Conservation (phyloP, 2,113 vertebrate genomes). For the Hirundichthys speculiger region DNA sequence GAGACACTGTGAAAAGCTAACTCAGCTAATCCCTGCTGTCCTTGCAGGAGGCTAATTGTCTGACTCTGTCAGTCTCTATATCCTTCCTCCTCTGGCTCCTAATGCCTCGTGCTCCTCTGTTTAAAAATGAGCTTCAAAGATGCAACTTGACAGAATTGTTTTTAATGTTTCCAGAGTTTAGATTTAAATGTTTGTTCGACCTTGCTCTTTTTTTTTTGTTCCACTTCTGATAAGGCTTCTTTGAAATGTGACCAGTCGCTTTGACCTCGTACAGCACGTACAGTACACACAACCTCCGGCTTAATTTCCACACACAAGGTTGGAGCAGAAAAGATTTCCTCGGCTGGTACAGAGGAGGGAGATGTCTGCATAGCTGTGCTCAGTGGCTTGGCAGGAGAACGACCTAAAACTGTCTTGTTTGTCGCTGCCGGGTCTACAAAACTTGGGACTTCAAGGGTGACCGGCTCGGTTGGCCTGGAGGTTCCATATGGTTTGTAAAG, state of each 20-base stretch:
- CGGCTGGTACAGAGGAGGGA: constrained; percentile 55
- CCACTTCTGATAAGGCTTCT: not conserved
- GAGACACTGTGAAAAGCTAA: constrained; percentile 51
- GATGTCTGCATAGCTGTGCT: constrained; percentile 58
- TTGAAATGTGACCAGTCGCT: constrained; percentile 42
- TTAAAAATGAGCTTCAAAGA: constrained; percentile 12
- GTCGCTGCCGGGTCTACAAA: constrained; percentile 16
- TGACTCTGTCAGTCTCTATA: constrained; percentile 7
- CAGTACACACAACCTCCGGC: constrained; percentile 39
- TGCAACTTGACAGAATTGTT: not conserved
- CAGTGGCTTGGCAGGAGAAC: constrained; percentile 56
- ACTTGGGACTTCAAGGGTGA: constrained; percentile 20
- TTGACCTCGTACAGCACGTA: constrained; percentile 19
- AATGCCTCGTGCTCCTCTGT: constrained; percentile 2
- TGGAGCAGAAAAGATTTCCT: constrained; percentile 38
- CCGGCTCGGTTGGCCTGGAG: constrained; percentile 23
- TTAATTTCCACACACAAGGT: constrained; percentile 25
- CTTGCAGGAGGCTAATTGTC: constrained; percentile 52
- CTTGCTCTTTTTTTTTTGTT: too few species aligned
- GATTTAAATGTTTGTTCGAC: too few species aligned
- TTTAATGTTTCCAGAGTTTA: not conserved
- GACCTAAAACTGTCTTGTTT: constrained; percentile 53
- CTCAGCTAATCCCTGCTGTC: constrained; percentile 61
- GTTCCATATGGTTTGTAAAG: constrained; percentile 36
- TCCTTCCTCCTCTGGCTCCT: not conserved